Evolutionary conservation across 2,888 invertebrate species (phyloP).

Genomic region (Panzeria rudis): DNA sequence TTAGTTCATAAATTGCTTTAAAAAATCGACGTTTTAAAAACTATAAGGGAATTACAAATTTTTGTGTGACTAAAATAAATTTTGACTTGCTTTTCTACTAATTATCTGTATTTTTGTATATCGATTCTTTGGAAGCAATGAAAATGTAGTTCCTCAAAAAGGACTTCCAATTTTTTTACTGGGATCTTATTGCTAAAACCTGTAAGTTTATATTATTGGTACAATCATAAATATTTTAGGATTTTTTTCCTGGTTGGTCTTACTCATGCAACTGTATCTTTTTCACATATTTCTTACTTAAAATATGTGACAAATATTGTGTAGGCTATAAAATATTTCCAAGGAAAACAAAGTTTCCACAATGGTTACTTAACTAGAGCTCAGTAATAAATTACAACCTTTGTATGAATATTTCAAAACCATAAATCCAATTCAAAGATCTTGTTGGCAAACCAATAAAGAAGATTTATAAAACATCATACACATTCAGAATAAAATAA

Average conservation of each 20-base stretch:
- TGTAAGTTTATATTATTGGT: slow-evolving; percentile 1
- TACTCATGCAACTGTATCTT: slow-evolving; percentile 32
- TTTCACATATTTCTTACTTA: slow-evolving; percentile 46
- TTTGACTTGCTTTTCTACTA: too few species aligned
- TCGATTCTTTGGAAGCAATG: too few species aligned
- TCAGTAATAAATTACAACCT: slow-evolving; percentile 56
- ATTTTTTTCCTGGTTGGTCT: slow-evolving; percentile 10
- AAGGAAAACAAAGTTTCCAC: slow-evolving; percentile 32
- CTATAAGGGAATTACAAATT: too few species aligned
- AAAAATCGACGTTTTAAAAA: too few species aligned
- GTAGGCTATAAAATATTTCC: slow-evolving; percentile 55
- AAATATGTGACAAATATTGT: slow-evolving; percentile 54
- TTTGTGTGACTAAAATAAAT: too few species aligned
- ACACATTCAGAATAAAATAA: background rate
- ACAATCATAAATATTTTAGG: background rate
- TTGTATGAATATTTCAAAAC: slow-evolving; percentile 43
- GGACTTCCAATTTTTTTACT: too few species aligned
- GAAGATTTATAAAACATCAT: background rate
- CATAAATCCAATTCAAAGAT: slow-evolving; percentile 57
- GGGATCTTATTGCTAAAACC: too few species aligned
- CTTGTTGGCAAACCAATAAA: slow-evolving; percentile 13
- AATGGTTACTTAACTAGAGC: slow-evolving; percentile 34
- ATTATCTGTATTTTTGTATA: too few species aligned
- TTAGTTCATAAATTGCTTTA: too few species aligned
- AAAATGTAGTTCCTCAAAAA: too few species aligned